Conservation (phyloP, 1,140 invertebrate species). For the Cryptotermes secundus region DNA sequence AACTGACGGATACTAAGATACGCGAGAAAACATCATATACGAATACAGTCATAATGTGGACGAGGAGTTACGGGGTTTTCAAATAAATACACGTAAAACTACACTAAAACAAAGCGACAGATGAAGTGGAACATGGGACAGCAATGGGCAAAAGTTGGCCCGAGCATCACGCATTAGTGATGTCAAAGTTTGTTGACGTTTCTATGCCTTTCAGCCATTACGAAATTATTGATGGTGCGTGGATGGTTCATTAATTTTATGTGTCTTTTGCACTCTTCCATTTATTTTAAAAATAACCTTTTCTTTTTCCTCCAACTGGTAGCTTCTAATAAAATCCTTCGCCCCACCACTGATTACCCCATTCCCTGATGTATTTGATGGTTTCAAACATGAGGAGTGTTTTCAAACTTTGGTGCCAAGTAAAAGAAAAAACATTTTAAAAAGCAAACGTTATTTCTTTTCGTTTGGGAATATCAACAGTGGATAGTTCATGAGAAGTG, state of each 20-base stretch:
- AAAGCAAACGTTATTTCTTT: conserved; percentile 18
- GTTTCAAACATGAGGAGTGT: conserved; percentile 6
- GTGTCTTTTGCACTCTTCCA: conserved; percentile 11
- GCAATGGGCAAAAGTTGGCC: background rate
- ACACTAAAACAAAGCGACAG: background rate
- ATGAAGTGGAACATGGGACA: background rate
- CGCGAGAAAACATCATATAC: background rate
- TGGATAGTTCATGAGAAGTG: background rate
- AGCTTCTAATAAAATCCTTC: background rate
- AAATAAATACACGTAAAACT: background rate
- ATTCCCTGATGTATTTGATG: background rate
- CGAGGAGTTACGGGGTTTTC: background rate
- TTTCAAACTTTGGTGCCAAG: conserved; percentile 7
- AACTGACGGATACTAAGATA: background rate
- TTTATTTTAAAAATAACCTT: background rate
- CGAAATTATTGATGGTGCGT: conserved; percentile 5
- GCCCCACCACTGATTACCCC: background rate
- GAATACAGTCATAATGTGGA: background rate
- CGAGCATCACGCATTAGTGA: background rate
- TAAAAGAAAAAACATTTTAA: conserved; percentile 12
- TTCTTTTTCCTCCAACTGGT: background rate
- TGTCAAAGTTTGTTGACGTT: conserved; percentile 4
- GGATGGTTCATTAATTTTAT: conserved; percentile 20
- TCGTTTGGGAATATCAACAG: background rate
- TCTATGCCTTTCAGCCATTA: conserved; percentile 4